Conservation (phyloP, 1,140 invertebrate species). For the Helicorthomorpha holstii region DNA sequence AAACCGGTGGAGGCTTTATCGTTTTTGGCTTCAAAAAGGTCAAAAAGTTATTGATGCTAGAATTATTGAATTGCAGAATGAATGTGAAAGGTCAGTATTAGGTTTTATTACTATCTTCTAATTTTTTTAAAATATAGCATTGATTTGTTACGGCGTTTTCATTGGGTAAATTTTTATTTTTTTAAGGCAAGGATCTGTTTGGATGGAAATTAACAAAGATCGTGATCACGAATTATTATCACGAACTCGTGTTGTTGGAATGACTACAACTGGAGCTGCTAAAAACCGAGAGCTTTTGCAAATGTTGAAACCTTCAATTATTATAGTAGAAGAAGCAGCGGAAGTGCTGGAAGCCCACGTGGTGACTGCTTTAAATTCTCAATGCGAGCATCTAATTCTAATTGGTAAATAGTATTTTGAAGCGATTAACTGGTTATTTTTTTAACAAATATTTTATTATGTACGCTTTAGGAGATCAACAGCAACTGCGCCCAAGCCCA, state of each 20-base stretch:
- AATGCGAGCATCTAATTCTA: constrained; percentile 60
- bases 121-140: too few relatives aligned
- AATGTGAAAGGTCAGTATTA: too few relatives aligned
- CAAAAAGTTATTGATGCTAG: too few relatives aligned
- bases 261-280: constrained; percentile 61
- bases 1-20: constrained; percentile 4
- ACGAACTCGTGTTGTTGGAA: constrained; percentile 39
- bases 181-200: too few relatives aligned
- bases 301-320: constrained; percentile 39
- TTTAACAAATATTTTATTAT: background rate
- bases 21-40: too few relatives aligned
- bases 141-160: too few relatives aligned
- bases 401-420: constrained; percentile 51
- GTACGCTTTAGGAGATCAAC: constrained; percentile 12
- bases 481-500: constrained; percentile 47
- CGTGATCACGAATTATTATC: too few relatives aligned
- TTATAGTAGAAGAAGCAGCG: constrained; percentile 69
- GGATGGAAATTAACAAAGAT: too few relatives aligned
- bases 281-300: constrained; percentile 40
- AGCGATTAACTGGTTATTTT: background rate
- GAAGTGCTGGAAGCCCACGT: constrained; percentile 65
- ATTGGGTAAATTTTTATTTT: too few relatives aligned
- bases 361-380: constrained; percentile 42
- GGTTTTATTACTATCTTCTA: too few relatives aligned
- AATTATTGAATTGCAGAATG: too few relatives aligned